phyloP scores from a whole-genome alignment of 2,113 vertebrate species.

The Piprites chloris region DNA sequence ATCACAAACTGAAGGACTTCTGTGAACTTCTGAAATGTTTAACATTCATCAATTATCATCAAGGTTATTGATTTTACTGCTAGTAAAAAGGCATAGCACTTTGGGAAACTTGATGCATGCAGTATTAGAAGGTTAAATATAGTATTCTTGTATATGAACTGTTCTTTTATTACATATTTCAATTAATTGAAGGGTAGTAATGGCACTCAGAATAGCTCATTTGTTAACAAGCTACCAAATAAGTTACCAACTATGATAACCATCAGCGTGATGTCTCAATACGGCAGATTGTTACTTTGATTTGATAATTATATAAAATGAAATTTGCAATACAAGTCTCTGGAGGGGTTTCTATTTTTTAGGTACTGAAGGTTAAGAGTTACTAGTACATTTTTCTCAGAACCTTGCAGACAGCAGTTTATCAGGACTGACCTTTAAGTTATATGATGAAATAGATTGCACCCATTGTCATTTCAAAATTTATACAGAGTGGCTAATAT shows the following conservation, averaged over 20 bases:
- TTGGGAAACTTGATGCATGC: neutral
- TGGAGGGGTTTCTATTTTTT: neutral
- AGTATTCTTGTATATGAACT: neutral
- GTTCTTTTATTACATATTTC: neutral
- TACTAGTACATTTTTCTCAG: neutral
- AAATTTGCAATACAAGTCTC: neutral
- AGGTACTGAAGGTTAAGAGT: neutral
- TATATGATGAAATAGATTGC: neutral
- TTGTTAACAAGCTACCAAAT: neutral
- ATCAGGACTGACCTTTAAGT: neutral
- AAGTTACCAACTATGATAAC: neutral
- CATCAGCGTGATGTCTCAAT: neutral
- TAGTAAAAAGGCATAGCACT: neutral
- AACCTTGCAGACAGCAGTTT: neutral
- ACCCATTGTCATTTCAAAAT: neutral
- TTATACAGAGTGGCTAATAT: neutral
- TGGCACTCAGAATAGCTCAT: neutral
- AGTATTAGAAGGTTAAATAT: neutral
- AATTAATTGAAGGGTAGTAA: neutral
- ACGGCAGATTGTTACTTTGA: neutral
- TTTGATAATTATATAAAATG: neutral
- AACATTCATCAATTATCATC: neutral
- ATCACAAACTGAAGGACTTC: neutral
- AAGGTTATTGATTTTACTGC: neutral
- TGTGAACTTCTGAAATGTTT: neutral